Base-by-base conservation (phyloP, 1,140 invertebrate species). In the Microplitis mediator region DNA sequence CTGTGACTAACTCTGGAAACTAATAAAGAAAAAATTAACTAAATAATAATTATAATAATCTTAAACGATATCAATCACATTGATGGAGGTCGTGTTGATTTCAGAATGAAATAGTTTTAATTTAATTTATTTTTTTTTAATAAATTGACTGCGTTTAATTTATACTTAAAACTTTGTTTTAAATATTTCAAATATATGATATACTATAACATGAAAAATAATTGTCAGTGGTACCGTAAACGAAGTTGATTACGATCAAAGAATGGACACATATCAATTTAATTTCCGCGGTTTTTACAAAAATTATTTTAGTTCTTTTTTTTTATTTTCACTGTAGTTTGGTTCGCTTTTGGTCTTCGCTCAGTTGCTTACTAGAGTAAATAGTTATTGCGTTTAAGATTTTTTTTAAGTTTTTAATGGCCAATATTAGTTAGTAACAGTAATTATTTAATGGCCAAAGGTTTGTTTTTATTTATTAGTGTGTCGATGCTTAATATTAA, bases 1-100 rank as follows among this genome's bases (percentile, higher is more conserved):
- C 76, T 77, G 76, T 77, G 76, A 77, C 75, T 72, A 73, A 58
- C 71, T 77, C 74, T 75, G 73, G 71, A 77, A 56, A 73, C 60
- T 52, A 62, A 68, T 32, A 45, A 32, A 67, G 61, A 39, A 60
- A 64, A 56, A 5, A 62, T 11, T 5, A 69, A 69, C 34, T 4
- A 32, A 23, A 50, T 45, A 31, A 61, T 32, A 5, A 45, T 16
- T 32, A 9, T 2, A 2, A 69, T 61, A 23, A 23, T 23, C 23
- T 4, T 11, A 58, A 60, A 72, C 9, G 61, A 4, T 13, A 39
- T 3, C 8, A 23, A 52, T 66, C 58, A 36, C 23, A 23, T 23
- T 23, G 23, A 23, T 23, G 23, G 2, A 23, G 2, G 23, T 23
- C 23, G 23, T 23, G 23, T 23, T 23, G 23, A 23, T 23, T 23